phyloP scores from a whole-genome alignment of 2,113 vertebrate species.

The Thryonomys swinderianus region DNA sequence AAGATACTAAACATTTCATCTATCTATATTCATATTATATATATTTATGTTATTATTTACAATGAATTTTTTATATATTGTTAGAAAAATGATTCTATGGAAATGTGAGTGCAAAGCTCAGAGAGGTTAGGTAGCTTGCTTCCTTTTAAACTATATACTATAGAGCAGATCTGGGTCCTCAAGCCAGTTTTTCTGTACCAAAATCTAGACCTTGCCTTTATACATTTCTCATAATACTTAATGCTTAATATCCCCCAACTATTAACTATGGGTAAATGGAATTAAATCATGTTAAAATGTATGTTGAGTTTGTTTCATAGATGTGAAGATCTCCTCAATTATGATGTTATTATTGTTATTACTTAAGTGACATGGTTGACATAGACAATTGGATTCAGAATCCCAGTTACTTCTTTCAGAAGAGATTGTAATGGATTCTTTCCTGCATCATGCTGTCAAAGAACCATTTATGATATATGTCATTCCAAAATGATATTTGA shows the following conservation, averaged over 20 bases:
- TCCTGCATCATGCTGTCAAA: background rate
- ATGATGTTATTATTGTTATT: background rate
- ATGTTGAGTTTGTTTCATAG: background rate
- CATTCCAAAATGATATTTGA: background rate
- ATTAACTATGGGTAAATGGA: background rate
- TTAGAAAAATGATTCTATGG: background rate
- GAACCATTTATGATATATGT: background rate
- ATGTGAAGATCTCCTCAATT: background rate
- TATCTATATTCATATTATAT: too few species aligned
- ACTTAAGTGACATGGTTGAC: background rate
- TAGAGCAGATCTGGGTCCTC: background rate
- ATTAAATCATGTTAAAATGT: background rate
- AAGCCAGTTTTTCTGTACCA: background rate
- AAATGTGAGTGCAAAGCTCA: background rate
- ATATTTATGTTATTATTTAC: too few species aligned
- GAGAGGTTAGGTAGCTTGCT: background rate
- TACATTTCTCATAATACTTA: background rate
- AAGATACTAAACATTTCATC: too few species aligned
- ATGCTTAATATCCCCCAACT: background rate
- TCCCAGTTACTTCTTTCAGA: background rate
- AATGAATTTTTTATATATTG: background rate
- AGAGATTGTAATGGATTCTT: background rate
- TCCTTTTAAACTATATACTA: background rate
- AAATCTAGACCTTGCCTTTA: background rate
- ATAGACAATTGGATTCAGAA: background rate